These are phyloP conservation scores for Cherax destructor DNA, from an alignment of 1,140 invertebrate species.

Conservation along the genomic window DNA sequence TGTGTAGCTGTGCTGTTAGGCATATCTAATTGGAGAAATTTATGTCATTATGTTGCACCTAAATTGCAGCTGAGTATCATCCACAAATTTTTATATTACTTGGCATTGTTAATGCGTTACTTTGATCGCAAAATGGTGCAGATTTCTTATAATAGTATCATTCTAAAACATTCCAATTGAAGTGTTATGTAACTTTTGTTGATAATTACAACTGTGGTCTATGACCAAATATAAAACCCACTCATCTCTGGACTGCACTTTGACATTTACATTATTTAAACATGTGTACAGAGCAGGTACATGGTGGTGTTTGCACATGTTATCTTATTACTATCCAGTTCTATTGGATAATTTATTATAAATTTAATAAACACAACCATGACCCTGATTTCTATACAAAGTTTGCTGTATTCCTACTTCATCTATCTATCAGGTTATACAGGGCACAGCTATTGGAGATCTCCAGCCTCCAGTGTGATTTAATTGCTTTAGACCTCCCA, in stretches of 20 bases:
- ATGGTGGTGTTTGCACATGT: slow-evolving; percentile 63
- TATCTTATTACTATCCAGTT: slow-evolving; percentile 66
- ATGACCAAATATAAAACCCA: slow-evolving; percentile 54
- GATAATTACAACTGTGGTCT: slow-evolving; percentile 45
- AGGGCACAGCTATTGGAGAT: slow-evolving; percentile 64
- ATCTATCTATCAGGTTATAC: slow-evolving; percentile 49
- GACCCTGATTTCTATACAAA: slow-evolving; percentile 54
- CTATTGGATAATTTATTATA: slow-evolving; percentile 66
- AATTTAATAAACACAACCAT: slow-evolving; percentile 65
- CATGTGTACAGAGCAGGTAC: slow-evolving; percentile 59
- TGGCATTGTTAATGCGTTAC: slow-evolving; percentile 42
- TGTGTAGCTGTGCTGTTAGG: slow-evolving; percentile 64
- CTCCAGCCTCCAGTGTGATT: slow-evolving; percentile 65
- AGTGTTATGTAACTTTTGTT: slow-evolving; percentile 66
- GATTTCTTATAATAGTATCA: slow-evolving; percentile 58
- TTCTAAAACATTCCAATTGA: slow-evolving; percentile 70
- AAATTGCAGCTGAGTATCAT: slow-evolving; percentile 68
- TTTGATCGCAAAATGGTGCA: slow-evolving; percentile 65
- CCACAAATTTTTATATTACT: slow-evolving; percentile 56
- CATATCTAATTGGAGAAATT: slow-evolving; percentile 30
- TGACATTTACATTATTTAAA: slow-evolving; percentile 30
- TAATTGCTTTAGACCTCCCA: slow-evolving; percentile 52
- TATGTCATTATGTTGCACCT: slow-evolving; percentile 5
- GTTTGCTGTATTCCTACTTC: slow-evolving; percentile 29
- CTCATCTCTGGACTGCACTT: slow-evolving; percentile 64